Conservation (phyloP, 1,140 invertebrate genomes). For the Drosophila insularis region DNA sequence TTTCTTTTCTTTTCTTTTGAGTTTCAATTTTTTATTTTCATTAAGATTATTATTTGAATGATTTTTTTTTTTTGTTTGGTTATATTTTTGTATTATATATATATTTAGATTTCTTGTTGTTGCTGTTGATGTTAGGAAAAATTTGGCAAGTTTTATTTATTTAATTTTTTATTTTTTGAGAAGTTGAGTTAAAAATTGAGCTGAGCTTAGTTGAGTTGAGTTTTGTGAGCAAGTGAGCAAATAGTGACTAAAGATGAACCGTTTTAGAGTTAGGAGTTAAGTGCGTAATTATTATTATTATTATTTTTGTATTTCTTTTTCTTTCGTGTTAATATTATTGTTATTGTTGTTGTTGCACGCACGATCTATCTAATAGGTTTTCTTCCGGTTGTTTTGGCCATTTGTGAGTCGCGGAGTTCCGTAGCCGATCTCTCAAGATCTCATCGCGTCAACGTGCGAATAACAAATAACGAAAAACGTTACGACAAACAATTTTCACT, state of each 20-base stretch:
- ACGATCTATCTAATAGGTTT: conserved; percentile 35
- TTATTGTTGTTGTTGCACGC: conserved; percentile 41
- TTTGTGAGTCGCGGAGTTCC: conserved; percentile 9
- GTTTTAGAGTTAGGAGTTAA: conserved; percentile 35
- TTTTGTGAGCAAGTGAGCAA: conserved; percentile 11
- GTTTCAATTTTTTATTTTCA: conserved; percentile 25
- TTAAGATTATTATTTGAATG: conserved; percentile 9
- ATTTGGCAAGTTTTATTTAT: conserved; percentile 69
- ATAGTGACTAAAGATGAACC: background rate
- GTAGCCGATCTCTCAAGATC: conserved; percentile 50
- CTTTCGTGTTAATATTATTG: background rate
- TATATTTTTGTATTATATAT: conserved; percentile 49
- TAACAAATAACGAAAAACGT: conserved; percentile 80
- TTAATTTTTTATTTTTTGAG: conserved; percentile 17
- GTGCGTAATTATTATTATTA: conserved; percentile 26
- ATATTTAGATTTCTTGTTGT: conserved; percentile 44
- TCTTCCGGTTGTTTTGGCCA: conserved; percentile 19
- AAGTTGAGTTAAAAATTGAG: conserved; percentile 24
- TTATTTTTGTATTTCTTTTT: conserved; percentile 19
- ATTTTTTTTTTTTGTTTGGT: conserved; percentile 35
- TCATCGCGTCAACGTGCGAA: conserved; percentile 80
- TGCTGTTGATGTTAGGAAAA: conserved; percentile 28
- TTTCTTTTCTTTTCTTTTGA: conserved; percentile 9
- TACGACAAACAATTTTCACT: conserved; percentile 75
- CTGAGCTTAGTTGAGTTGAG: background rate